phyloP scores from a whole-genome alignment of 2,888 invertebrate species.

The Nomada fabriciana region DNA sequence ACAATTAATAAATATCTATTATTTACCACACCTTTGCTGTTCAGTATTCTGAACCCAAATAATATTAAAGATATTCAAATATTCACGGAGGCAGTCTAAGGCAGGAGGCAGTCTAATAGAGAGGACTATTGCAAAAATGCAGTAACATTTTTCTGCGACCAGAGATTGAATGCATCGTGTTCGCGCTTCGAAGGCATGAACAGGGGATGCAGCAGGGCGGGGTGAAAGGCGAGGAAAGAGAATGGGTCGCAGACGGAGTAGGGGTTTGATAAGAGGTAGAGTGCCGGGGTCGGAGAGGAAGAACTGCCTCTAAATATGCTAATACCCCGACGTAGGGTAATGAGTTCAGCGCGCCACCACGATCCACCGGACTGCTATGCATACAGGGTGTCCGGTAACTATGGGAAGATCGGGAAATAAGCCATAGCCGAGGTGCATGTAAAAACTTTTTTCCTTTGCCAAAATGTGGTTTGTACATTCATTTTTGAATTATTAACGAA shows the following conservation, averaged over 20 bases:
- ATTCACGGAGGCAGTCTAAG: too few relatives aligned
- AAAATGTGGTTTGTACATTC: too few relatives aligned
- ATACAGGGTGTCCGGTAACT: too few relatives aligned
- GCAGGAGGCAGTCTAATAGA: too few relatives aligned
- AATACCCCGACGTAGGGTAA: constrained; percentile 81
- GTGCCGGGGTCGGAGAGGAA: constrained; percentile 59
- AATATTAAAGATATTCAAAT: too few relatives aligned
- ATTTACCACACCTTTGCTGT: not conserved
- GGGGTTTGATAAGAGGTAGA: constrained; percentile 68
- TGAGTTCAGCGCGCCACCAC: constrained; percentile 81
- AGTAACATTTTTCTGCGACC: not conserved
- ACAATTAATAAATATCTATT: too few relatives aligned
- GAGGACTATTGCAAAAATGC: not conserved
- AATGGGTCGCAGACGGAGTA: constrained; percentile 55
- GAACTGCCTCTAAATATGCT: constrained; percentile 83
- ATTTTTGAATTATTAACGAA: too few relatives aligned
- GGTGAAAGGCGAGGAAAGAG: constrained; percentile 39
- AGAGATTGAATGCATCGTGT: constrained; percentile 42
- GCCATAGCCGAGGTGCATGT: too few relatives aligned
- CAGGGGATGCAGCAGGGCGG: constrained; percentile 24
- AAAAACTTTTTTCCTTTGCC: too few relatives aligned
- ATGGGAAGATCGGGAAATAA: too few relatives aligned
- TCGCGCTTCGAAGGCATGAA: not conserved
- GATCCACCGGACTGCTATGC: constrained; percentile 80
- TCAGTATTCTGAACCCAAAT: not conserved